Percentiles rank a stretch among this genome's conserved stretches.
Evolutionary conservation across 2,888 invertebrate species (phyloP).

Genomic region (Cephus pygmeus): DNA sequence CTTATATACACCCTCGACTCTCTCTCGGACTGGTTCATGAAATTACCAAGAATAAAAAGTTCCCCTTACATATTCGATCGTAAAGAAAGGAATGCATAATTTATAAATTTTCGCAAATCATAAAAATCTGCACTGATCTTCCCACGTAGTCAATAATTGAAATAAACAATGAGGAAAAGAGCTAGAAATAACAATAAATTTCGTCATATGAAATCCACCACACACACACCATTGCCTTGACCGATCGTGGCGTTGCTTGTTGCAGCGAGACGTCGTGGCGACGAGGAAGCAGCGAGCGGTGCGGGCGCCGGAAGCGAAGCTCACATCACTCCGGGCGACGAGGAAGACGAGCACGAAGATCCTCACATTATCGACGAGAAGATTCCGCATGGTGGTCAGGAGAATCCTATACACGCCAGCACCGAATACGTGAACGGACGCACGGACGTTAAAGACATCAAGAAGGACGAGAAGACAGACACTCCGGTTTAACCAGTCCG

Average conservation of each 20-base stretch:
- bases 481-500: constrained; percentile 69
- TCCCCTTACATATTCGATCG: neutral
- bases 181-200: neutral
- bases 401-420: constrained; percentile 68
- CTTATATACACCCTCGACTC: neutral
- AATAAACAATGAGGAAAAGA: neutral
- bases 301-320: constrained; percentile 72
- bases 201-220: constrained; percentile 18
- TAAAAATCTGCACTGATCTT: neutral
- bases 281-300: constrained; percentile 71
- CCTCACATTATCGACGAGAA: constrained; percentile 63
- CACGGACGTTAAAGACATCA: constrained; percentile 69
- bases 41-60: neutral
- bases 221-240: constrained; percentile 58
- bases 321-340: constrained; percentile 72
- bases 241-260: constrained; percentile 66
- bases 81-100: neutral
- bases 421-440: constrained; percentile 72
- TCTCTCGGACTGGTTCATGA: neutral
- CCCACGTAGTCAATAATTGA: neutral
- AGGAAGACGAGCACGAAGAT: constrained; percentile 56
- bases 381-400: constrained; percentile 61
- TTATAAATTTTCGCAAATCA: neutral
- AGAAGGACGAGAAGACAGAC: constrained; percentile 70
- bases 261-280: constrained; percentile 67